Evolutionary conservation across 1,140 invertebrate species (phyloP), one percentile per base, ranked within the genome.

Genomic region (Musca vetustissima): DNA sequence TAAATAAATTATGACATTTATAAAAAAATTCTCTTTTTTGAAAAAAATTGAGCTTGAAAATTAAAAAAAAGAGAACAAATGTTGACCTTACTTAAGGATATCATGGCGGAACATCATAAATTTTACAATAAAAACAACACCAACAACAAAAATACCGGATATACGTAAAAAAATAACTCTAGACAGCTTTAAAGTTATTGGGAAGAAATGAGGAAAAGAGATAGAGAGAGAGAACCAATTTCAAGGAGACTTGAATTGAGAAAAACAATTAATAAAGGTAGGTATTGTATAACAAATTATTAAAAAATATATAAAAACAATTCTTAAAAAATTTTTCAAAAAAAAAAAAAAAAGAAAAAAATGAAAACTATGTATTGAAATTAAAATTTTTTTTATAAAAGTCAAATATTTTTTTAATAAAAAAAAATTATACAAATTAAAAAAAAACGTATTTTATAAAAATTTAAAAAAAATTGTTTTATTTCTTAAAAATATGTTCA

Each of bases 61-160:
- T 43, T 6, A 15, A 32, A 17, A 59, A n/a, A 24, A 55, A 55
- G 52, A 67, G 36, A 66, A 21, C 19, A 28, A 53, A 55, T 19
- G 36, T 50, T 25, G 17, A 25, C 67, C 15, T 64, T 57, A 67
- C 28, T 28, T 55, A 14, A 55, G 24, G 50, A 55, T 57, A 28
- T 15, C 28, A 64, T 53, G 25, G 13, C 14, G 7, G 25, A n/a
- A 24, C 36, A 43, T 43, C 11, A 43, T 61, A 32, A 28, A 66
- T 70, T 70, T 65, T 59, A 70, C 69, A 68, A 75, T 50, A 64
- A 74, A 36, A 68, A 72, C 69, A 73, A 67, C 69, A 19, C 72
- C 59, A 71, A 64, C 52, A 64, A n/a, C n/a, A n/a, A n/a, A 69
- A 80, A 74, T 76, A 75, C 69, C 21, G 24, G 50, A 66, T 61